These are phyloP conservation scores for Drosophila sp. DNA, from an alignment of 1,140 invertebrate genomes.

Conservation along the genomic window DNA sequence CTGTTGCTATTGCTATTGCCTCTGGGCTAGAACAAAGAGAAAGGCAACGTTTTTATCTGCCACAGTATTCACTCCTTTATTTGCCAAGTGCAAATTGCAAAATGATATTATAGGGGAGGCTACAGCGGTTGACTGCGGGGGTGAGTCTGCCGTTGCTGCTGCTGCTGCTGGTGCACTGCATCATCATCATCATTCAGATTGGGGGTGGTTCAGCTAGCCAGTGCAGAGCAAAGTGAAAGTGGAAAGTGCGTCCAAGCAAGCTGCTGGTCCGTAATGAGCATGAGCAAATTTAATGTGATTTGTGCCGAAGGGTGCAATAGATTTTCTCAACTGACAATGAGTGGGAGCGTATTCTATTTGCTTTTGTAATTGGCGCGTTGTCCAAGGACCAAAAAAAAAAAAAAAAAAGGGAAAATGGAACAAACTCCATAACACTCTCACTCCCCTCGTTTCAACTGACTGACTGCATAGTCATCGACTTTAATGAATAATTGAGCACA, in stretches of 20 bases:
- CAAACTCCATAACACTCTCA: slow-evolving; percentile 44
- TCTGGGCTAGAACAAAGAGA: slow-evolving; percentile 68
- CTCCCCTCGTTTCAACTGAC: slow-evolving; percentile 1
- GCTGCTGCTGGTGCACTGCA: slow-evolving; percentile 38
- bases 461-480: slow-evolving; percentile 66
- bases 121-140: slow-evolving; percentile 17
- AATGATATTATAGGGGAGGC: slow-evolving; percentile 70
- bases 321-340: slow-evolving; percentile 30
- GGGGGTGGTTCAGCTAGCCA: slow-evolving; percentile 43
- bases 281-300: slow-evolving; percentile 78
- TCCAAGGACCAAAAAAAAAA: slow-evolving; percentile 21
- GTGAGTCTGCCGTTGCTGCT: slow-evolving; percentile 10
- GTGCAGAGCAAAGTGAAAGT: slow-evolving; percentile 54
- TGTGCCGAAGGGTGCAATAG: slow-evolving; percentile 72
- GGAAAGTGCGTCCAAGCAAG: slow-evolving; percentile 61
- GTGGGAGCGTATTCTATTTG: slow-evolving; percentile 63
- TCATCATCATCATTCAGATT: slow-evolving; percentile 12
- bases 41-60: slow-evolving; percentile 69
- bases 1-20: slow-evolving; percentile 31
- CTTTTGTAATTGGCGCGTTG: slow-evolving; percentile 73
- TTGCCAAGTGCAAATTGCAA: slow-evolving; percentile 82
- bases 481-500: slow-evolving; percentile 70
- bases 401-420: slow-evolving; percentile 22
- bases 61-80: slow-evolving; percentile 80
- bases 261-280: slow-evolving; percentile 70